Percentiles rank a stretch among this genome's conserved stretches.
Conservation (phyloP, 1,140 invertebrate species). For the Bemisia tabaci region DNA sequence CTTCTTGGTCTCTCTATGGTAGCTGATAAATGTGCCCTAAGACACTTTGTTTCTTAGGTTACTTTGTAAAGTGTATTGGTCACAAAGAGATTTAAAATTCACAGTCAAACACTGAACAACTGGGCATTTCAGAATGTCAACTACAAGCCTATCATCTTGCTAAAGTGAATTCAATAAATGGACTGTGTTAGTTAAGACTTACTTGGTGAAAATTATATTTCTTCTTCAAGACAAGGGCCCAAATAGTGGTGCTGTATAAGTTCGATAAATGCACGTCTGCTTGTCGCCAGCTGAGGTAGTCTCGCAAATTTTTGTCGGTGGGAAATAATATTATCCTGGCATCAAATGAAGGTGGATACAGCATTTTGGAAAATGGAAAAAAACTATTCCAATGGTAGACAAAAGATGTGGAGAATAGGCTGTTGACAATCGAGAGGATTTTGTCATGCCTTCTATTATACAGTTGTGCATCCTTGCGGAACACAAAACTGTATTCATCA, state of each 20-base stretch:
- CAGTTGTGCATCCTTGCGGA: slow-evolving; percentile 54
- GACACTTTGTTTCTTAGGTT: no score
- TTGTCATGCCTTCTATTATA: slow-evolving; percentile 73
- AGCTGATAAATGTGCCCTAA: no score
- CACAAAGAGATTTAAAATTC: no score
- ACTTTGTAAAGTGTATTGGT: no score
- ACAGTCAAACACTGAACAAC: no score
- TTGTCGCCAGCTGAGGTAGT: slow-evolving; percentile 93
- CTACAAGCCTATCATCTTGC: no score
- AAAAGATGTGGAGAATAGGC: slow-evolving; percentile 77
- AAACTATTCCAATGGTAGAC: slow-evolving; percentile 72
- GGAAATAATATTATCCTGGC: slow-evolving; percentile 79
- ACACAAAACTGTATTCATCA: slow-evolving; percentile 94
- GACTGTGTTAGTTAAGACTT: no score
- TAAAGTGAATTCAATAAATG: no score
- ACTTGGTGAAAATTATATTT: slow-evolving; percentile 56
- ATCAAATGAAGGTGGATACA: slow-evolving; percentile 86
- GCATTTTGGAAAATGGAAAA: slow-evolving; percentile 49
- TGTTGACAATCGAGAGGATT: slow-evolving; percentile 69
- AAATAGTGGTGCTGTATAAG: slow-evolving; percentile 93
- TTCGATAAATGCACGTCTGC: slow-evolving; percentile 98
- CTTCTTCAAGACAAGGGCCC: slow-evolving; percentile 69
- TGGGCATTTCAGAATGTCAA: no score
- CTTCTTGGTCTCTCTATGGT: no score
- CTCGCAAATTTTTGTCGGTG: slow-evolving; percentile 67